These are phyloP conservation scores for Myiotriccus ornatus DNA, from an alignment of 2,797 vertebrate species.

Conservation along the genomic window DNA sequence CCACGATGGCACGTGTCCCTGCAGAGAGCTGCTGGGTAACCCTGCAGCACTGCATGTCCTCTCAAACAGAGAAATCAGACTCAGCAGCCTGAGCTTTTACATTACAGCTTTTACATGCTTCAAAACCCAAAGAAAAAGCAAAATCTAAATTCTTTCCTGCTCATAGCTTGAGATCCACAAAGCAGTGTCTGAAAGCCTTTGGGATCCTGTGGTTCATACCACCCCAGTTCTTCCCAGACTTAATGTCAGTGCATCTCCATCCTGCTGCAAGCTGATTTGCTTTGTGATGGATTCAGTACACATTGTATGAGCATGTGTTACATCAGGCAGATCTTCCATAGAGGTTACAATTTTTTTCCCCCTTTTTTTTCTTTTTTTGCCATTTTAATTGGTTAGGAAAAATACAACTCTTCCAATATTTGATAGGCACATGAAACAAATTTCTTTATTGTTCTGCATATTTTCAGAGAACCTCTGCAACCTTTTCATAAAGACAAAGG, in stretches of 20 bases:
- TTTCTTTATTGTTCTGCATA: neutral
- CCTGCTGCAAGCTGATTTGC: neutral
- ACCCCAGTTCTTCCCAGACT: neutral
- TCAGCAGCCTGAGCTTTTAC: neutral
- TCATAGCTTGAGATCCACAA: neutral
- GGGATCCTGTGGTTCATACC: neutral
- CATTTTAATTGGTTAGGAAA: neutral
- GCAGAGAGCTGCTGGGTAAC: neutral
- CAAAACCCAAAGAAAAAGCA: neutral
- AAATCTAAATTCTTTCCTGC: neutral
- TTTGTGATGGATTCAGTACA: constrained; percentile 13
- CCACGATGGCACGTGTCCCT: rapidly evolving
- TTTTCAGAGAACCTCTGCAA: neutral
- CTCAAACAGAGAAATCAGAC: neutral
- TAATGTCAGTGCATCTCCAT: neutral
- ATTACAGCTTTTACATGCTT: neutral
- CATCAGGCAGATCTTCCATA: neutral
- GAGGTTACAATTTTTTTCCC: neutral
- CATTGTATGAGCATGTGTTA: neutral
- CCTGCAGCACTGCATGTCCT: rapidly evolving
- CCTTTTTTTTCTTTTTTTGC: too few species aligned
- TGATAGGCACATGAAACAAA: neutral
- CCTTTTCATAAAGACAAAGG: neutral
- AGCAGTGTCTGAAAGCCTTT: neutral
- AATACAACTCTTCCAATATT: neutral